Base-by-base conservation (phyloP, 2,113 vertebrate species). In the Poeciliopsis turrubarensis region DNA sequence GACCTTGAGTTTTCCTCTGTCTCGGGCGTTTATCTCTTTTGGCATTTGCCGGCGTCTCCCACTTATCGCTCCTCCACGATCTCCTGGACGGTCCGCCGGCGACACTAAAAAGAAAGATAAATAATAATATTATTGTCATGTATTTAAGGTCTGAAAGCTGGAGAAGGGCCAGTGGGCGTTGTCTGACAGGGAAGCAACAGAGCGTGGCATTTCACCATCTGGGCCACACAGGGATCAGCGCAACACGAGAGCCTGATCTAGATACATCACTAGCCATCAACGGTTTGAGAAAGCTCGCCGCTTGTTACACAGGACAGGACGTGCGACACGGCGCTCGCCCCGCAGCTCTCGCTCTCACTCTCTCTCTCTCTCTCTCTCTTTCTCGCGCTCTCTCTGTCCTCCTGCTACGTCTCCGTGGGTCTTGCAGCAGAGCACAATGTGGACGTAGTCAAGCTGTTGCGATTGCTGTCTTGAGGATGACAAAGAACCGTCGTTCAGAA, bases 251-350 rank as follows among this genome's bases (percentile, higher is more conserved):
- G 86, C 72, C 90, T 85, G 87, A 89, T 91, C 89, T 77, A 84
- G 89, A 91, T 83, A 86, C 85, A 91, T 89, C 85, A 82, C 89
- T 72, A 68, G 65, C 84, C 84, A 85, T 88, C 89, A 88, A 77
- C 63, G 60, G 79, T 83, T 82, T 65, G 60, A 63, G 78, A 79
- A 83, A 70, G 44, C 88, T 85, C 3, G 31, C 67, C 68, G 83
- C 73, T 70, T 85, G 89, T 88, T 81, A 79, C 17, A 78, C 64
- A 64, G 79, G 75, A 86, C 85, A 54, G 83, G 75, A 75, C 19
- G 64, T 61, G 80, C 69, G 72, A 83, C 85, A 44, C 73, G 77
- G 76, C 39, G 77, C 72, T 78, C 70, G 47, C 80, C 86, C 79
- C 19, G 64, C 82, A 86, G 86, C 80, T 57, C 73, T 73, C 79